Evolutionary conservation across 2,888 invertebrate species (phyloP), one percentile per base, ranked within the genome.

Genomic region (Sclerodermus sp.): DNA sequence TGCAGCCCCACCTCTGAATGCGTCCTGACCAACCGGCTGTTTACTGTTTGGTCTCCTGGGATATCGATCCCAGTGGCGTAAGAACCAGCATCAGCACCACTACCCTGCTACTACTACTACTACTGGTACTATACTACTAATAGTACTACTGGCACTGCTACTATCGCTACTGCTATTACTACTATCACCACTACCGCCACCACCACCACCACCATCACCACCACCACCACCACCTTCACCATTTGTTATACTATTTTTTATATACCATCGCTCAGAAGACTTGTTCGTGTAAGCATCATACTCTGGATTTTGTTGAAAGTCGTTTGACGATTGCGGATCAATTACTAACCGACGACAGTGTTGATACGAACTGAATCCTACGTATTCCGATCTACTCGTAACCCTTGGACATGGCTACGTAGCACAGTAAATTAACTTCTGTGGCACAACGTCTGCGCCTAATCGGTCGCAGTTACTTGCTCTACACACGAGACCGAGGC

Each of bases 1-100:
- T 64, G 61, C 64, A 61, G 53, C 68, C 68, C 68, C 68, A 66
- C 66, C 63, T 63, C 67, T 62, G 52, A 47, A 58, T 62, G 66
- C 67, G 62, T 76, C 71, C 77, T 77, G 77, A 74, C 77, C 77
- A 77, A 77, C 77, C 77, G 77, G 75, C 77, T 77, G 77, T 77
- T 77, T 77, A 77, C 77, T 76, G 74, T 77, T 77, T 73, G 74
- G 73, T 74, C 77, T 76, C 77, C 76, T 74, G 74, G 73, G 73
- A 75, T 77, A 77, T 77, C 76, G 77, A 77, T 77, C 74, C 74
- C 71, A 70, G 71, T 73, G 71, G 73, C 76, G 75, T 75, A 77
- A 75, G 74, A 74, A 73, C 71, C 66, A 57, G 64, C 64, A 65
- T 61, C 61, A 38, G 38, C 16, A 9, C 14, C 38, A 14, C 38